Base-by-base conservation (phyloP, 2,113 vertebrate genomes). In the Corythornis madagascariensis region DNA sequence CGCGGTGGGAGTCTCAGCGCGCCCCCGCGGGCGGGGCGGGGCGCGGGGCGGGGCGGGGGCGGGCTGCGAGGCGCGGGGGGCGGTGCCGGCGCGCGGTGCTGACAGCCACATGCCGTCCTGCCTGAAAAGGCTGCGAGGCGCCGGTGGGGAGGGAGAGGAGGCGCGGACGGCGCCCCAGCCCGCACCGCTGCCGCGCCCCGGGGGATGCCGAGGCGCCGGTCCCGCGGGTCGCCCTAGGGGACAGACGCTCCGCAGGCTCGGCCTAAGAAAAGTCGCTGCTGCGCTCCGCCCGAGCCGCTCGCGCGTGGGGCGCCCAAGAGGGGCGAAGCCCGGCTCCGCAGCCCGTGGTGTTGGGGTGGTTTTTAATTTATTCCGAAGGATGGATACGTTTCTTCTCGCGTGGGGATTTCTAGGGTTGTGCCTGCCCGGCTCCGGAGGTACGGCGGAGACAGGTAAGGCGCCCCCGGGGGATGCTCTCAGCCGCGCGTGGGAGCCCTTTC, bases 351-450 rank as follows among this genome's bases (percentile, higher is more conserved):
- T 26, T 66, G 40, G 71, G 26, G 40, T 75, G 9, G 19, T 29
- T 26, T 28, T 59, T 35, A 13, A 63, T 71, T 57, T 25, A n/a
- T 25, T 64, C 71, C 74, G 92, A 64, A 83, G 94, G 64, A 99
- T 99, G 99, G 98, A 99, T 98, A 97, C 98, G 96, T 86, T 97
- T 94, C 48, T 96, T 74, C 98, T 98, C 94, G 90, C 98, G 66
- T 98, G 98, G 98, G 98, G 98, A 98, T 98, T 98, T 97, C 96
- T 99, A 86, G 96, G 81, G 85, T 95, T 98, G 81, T 94, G 95
- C 96, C 97, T 98, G 86, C 94, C 96, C 59, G 97, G 98, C 78
- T 92, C 95, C 16, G 83, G 96, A 87, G 98, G 97, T 91, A 86
- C 79, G 92, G 98, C 98, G 73, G 98, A 99, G 61, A 97, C 98